Conservation (phyloP, 2,888 invertebrate species). For the Drosophila emarginata region DNA sequence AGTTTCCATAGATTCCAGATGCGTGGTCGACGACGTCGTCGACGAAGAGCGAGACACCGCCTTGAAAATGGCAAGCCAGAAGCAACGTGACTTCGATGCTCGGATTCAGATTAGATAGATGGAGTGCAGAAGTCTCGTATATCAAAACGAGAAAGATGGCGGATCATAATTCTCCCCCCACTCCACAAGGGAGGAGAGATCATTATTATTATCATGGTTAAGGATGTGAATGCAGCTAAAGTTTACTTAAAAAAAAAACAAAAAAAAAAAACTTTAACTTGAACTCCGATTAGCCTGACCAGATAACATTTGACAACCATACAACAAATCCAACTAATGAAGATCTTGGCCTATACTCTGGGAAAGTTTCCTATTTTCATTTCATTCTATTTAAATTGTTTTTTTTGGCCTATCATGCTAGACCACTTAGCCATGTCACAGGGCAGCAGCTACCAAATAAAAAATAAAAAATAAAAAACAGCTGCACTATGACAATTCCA, state of each 20-base stretch:
- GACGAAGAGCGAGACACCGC: constrained; percentile 35
- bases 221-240: constrained; percentile 48
- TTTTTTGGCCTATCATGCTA: constrained; percentile 55
- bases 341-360: constrained; percentile 56
- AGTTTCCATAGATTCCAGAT: constrained; percentile 63
- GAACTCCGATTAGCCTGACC: constrained; percentile 47
- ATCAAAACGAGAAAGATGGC: constrained; percentile 42
- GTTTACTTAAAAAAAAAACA: background rate
- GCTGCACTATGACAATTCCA: constrained; percentile 35
- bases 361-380: constrained; percentile 46
- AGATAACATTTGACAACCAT: constrained; percentile 18
- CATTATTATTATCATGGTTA: constrained; percentile 4
- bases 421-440: constrained; percentile 51
- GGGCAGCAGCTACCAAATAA: constrained; percentile 14
- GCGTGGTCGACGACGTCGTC: constrained; percentile 44
- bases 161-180: constrained; percentile 51
- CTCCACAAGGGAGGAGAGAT: background rate
- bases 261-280: too few relatives aligned
- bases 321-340: constrained; percentile 56
- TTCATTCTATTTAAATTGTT: constrained; percentile 1
- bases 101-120: constrained; percentile 68
- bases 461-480: constrained; percentile 24
- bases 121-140: constrained; percentile 40
- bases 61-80: constrained; percentile 36
- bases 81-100: constrained; percentile 78